Conservation (phyloP, 2,797 vertebrate species). For the Chelon labrosus region DNA sequence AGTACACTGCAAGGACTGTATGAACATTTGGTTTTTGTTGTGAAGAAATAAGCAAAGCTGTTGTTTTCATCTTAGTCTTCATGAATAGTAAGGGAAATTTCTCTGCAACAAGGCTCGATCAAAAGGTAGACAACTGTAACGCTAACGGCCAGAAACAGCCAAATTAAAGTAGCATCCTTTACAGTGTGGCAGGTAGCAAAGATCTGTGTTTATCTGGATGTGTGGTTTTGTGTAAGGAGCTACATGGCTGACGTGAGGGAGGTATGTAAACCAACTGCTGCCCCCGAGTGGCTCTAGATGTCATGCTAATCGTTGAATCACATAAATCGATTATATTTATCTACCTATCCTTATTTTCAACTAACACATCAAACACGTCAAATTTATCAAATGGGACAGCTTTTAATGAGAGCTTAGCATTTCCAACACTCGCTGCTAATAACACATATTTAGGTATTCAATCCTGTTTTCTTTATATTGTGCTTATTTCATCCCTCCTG, state of each 20-base stretch:
- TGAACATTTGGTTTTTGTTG: conserved; percentile 10
- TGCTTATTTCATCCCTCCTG: neutral
- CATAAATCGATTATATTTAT: neutral
- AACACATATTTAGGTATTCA: neutral
- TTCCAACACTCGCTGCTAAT: neutral
- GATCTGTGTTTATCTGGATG: neutral
- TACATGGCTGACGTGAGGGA: conserved; percentile 27
- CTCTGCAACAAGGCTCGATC: neutral
- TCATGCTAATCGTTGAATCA: conserved; percentile 46
- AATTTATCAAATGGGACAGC: neutral
- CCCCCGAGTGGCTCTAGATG: conserved; percentile 83
- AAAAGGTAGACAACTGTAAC: neutral
- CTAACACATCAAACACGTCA: neutral
- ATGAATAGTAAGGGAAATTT: neutral
- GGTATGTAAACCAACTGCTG: conserved; percentile 82
- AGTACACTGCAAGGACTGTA: neutral
- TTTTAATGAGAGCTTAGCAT: neutral
- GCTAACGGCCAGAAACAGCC: neutral
- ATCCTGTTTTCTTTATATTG: neutral
- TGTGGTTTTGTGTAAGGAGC: conserved; percentile 4
- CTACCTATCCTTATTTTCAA: neutral
- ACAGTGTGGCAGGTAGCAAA: neutral
- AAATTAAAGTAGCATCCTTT: neutral
- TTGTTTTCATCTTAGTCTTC: neutral
- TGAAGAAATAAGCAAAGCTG: conserved; percentile 1